A percentile compares a stretch with the other conserved stretches of the same genome.
Conservation (phyloP, 2,113 vertebrate genomes). For the Gavia stellata region DNA sequence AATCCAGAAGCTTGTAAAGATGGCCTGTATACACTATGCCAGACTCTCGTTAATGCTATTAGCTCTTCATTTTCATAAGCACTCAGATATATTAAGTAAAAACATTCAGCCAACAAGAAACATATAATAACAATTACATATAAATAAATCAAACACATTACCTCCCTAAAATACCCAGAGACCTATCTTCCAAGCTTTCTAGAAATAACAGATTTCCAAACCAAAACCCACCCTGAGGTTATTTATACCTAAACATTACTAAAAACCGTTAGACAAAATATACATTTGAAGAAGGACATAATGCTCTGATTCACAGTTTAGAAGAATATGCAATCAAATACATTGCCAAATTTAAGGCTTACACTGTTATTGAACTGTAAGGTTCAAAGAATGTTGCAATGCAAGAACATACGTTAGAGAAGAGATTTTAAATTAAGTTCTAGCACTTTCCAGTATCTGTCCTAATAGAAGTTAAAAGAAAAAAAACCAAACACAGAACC, state of each 20-base stretch:
- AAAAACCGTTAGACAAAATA: neutral
- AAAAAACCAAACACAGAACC: neutral
- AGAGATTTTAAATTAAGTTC: neutral
- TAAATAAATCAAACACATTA: neutral
- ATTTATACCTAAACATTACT: neutral
- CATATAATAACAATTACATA: neutral
- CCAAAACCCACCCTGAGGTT: neutral
- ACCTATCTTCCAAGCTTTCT: neutral
- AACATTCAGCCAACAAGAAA: neutral
- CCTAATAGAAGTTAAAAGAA: neutral
- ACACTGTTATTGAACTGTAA: neutral
- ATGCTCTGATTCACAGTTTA: neutral
- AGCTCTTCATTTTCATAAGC: conserved; percentile 15
- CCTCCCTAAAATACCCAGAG: neutral
- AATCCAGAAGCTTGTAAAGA: conserved; percentile 15
- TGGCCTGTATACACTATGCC: neutral
- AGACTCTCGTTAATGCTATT: neutral
- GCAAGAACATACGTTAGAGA: neutral
- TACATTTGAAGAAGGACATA: neutral
- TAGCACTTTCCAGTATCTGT: neutral
- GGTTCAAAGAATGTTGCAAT: neutral
- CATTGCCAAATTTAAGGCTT: neutral
- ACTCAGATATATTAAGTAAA: neutral
- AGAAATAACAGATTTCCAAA: neutral
- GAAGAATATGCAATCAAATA: neutral